phyloP scores from a whole-genome alignment of 2,888 invertebrate species.

The Achlya flavicornis region DNA sequence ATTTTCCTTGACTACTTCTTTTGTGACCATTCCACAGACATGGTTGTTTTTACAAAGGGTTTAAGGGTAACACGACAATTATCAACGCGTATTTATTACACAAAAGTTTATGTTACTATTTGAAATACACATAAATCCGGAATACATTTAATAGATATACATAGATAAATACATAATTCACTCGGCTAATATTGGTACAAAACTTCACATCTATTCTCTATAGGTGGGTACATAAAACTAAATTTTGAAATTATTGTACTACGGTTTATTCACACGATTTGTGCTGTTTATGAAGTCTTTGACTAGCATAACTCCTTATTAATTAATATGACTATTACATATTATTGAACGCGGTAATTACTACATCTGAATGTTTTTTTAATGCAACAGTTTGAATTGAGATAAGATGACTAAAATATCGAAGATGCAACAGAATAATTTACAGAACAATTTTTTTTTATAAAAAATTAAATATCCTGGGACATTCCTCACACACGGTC shows the following conservation, averaged over 20 bases:
- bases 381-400: neutral
- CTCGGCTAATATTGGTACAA: neutral
- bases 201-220: neutral
- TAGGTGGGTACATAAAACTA: conserved; percentile 5
- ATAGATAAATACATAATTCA: neutral
- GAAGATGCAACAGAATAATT: neutral
- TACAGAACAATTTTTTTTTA: too few species aligned
- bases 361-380: neutral
- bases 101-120: neutral
- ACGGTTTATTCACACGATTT: neutral
- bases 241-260: neutral
- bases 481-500: too few species aligned
- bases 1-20: neutral
- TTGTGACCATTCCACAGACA: neutral
- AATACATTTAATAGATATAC: conserved; percentile 1
- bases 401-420: neutral
- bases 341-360: neutral
- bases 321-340: neutral
- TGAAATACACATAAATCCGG: conserved; percentile 1
- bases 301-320: conserved; percentile 22
- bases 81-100: neutral
- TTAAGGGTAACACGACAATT: neutral
- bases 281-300: conserved; percentile 16
- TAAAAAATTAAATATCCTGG: too few species aligned
- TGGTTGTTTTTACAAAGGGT: neutral